Conservation (phyloP, 2,888 invertebrate genomes). For the Agrotis puta region DNA sequence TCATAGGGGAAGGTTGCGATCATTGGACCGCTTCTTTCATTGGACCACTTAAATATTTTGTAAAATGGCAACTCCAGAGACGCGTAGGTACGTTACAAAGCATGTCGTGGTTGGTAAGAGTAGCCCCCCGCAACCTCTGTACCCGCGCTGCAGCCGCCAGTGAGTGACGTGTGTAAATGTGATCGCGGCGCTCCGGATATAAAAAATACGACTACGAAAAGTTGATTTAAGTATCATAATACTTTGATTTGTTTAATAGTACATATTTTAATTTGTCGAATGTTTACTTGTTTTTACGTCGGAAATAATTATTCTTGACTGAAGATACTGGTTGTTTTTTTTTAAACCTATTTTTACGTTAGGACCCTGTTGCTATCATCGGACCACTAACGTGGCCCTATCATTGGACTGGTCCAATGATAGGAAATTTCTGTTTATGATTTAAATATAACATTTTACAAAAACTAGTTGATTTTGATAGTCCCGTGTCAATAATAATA, state of each 20-base stretch:
- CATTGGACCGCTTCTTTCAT: slow-evolving; percentile 5
- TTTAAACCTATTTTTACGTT: slow-evolving; percentile 8
- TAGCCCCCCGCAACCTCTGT: slow-evolving; percentile 1
- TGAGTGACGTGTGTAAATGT: slow-evolving; percentile 3
- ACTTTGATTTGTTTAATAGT: slow-evolving; percentile 4
- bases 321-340: slow-evolving; percentile 12
- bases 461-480: slow-evolving; percentile 7
- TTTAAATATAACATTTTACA: slow-evolving; percentile 2
- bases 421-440: background rate
- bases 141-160: slow-evolving; percentile 6
- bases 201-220: slow-evolving; percentile 12
- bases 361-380: slow-evolving; percentile 11
- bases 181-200: too few species aligned
- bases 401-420: slow-evolving; percentile 14
- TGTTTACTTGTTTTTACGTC: slow-evolving; percentile 10
- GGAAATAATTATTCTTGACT: slow-evolving; percentile 14
- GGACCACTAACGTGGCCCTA: slow-evolving; percentile 8
- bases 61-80: slow-evolving; percentile 9
- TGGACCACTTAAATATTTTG: slow-evolving; percentile 1
- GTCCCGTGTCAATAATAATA: slow-evolving; percentile 1
- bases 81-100: slow-evolving; percentile 10
- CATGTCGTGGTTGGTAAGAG: background rate
- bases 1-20: slow-evolving; percentile 7
- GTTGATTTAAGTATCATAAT: slow-evolving; percentile 10
- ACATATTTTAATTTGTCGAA: too few species aligned